Percentiles rank a stretch among this genome's conserved stretches.
Evolutionary conservation across 2,797 vertebrate species (phyloP).

Genomic region (Pangasius krempfi): DNA sequence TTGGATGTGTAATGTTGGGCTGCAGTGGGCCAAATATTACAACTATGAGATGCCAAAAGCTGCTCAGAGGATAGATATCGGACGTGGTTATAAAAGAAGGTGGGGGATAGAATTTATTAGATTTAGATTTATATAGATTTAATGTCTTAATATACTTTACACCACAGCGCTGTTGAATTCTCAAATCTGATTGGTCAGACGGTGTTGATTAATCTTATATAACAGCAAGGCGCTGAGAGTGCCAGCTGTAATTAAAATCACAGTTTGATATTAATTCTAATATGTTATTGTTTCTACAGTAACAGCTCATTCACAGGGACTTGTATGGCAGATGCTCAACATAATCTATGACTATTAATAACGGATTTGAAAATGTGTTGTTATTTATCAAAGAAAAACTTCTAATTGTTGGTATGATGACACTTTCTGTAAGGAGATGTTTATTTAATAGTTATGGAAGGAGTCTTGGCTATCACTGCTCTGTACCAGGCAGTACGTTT

Average conservation of each 20-base stretch:
- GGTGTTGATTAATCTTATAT: background rate
- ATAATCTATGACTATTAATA: background rate
- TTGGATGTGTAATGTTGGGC: background rate
- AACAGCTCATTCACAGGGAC: background rate
- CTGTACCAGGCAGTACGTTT: background rate
- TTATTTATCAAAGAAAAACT: background rate
- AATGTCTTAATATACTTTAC: background rate
- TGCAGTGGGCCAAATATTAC: conserved; percentile 7
- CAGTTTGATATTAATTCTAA: conserved; percentile 1
- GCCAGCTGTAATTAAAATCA: conserved; percentile 19
- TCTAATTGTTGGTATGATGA: background rate
- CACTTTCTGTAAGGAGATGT: background rate
- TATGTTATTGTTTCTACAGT: background rate
- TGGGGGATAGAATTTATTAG: background rate
- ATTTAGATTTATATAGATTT: no score
- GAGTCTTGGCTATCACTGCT: background rate
- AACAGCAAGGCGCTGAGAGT: background rate
- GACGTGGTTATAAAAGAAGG: background rate
- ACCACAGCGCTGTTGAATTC: background rate
- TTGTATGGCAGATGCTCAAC: background rate
- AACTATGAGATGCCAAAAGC: background rate
- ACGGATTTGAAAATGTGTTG: background rate
- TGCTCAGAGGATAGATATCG: conserved; percentile 1
- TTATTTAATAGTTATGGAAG: background rate
- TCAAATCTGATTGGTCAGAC: background rate